A percentile compares a stretch with the other conserved stretches of the same genome.
phyloP scores from a whole-genome alignment of 2,888 invertebrate species.

The Calliopum simillimum region DNA sequence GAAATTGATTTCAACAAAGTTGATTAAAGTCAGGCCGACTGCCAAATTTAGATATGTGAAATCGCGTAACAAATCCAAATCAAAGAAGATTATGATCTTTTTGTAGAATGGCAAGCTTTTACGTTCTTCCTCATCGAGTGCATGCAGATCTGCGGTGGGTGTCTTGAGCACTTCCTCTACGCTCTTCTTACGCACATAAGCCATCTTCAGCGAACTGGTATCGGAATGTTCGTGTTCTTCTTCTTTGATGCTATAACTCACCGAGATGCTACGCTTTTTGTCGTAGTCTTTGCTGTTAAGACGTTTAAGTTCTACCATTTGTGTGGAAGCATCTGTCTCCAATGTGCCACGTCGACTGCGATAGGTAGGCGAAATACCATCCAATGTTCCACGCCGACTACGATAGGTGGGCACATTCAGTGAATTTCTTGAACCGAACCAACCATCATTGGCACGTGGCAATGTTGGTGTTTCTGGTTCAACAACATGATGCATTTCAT shows the following conservation, averaged over 20 bases:
- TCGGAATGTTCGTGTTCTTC: slow-evolving; percentile 42
- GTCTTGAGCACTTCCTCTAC: slow-evolving; percentile 24
- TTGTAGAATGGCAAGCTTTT: slow-evolving; percentile 69
- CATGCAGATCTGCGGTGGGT: slow-evolving; percentile 26
- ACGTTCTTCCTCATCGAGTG: slow-evolving; percentile 49
- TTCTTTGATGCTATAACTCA: slow-evolving; percentile 58
- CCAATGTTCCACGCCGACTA: slow-evolving; percentile 54
- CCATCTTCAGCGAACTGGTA: neutral
- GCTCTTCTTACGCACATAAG: slow-evolving; percentile 11
- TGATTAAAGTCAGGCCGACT: slow-evolving; percentile 77
- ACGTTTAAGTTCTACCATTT: slow-evolving; percentile 52
- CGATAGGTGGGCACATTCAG: slow-evolving; percentile 53
- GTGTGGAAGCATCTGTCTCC: slow-evolving; percentile 34
- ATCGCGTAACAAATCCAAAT: slow-evolving; percentile 77
- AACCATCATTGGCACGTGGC: slow-evolving; percentile 65
- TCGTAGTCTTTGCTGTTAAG: slow-evolving; percentile 52
- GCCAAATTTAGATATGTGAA: slow-evolving; percentile 77
- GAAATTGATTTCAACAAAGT: slow-evolving; percentile 80
- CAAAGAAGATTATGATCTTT: slow-evolving; percentile 76
- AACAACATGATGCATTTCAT: slow-evolving; percentile 74
- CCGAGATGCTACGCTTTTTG: slow-evolving; percentile 55
- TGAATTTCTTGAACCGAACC: slow-evolving; percentile 62
- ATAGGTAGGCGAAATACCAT: slow-evolving; percentile 46
- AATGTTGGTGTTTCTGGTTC: slow-evolving; percentile 78
- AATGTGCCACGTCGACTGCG: slow-evolving; percentile 24